Evolutionary conservation across 2,888 invertebrate genomes (phyloP), one percentile per base, ranked within the genome.

Genomic region (Melanchra persicariae): DNA sequence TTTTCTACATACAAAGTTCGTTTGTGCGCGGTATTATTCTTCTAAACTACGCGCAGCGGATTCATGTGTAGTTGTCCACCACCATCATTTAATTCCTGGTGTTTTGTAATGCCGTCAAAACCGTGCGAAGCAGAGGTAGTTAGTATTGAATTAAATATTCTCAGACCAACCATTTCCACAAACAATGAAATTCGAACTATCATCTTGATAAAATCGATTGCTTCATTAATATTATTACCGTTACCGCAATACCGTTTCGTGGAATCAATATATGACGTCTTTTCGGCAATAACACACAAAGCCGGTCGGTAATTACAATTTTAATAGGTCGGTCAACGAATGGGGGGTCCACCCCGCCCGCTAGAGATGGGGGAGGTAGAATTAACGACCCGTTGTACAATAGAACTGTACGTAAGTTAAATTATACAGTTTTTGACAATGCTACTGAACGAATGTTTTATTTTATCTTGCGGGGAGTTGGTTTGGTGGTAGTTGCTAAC

Each of bases 281-380:
- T 91, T 93, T 90, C 86, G 89, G 89, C 92, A 93, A 92, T 92
- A 93, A 92, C 89, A 93, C 91, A 85, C 91, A 91, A 90, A 91
- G 92, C 90, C 89, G 87, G 89, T 87, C 86, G 90, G 91, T 93
- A 93, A 95, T 95, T 94, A 94, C 92, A 90, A 93, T 93, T 95
- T 94, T 94, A 95, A 94, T 94, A 91, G 93, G 93, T 92, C 91
- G 93, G 94, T 93, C 94, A 94, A 89, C 85, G 87, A 85, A 85
- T 86, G 87, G 87, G 87, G 84, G 84, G 40, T 47, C 59, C 77
- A 51, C 66, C 73, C 72, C 81, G 58, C 75, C 72, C 68, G 61
- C 70, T 71, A 45, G 40, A 75, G 51, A 70, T 57, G 73, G 78
- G 54, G 77, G 74, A 71, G 77, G 66, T 76, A 78, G 79, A 85